Conservation (phyloP, 2,797 vertebrate species). For the Numenius phaeopus region DNA sequence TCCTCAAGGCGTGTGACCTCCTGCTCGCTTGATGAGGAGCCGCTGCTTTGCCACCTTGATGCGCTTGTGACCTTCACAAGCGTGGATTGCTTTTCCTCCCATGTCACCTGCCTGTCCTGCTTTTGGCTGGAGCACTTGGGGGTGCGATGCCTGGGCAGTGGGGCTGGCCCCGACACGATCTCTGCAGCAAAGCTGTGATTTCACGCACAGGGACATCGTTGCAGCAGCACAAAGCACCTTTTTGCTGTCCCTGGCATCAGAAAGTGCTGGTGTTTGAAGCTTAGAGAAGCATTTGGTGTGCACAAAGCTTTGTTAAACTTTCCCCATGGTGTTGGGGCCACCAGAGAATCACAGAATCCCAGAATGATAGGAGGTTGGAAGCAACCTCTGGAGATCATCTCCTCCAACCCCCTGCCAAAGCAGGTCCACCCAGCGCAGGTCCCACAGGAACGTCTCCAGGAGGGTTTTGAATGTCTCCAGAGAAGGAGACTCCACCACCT, state of each 20-base stretch:
- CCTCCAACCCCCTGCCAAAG: no score
- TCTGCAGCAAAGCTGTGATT: background rate
- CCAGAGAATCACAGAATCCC: no score
- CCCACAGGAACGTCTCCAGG: no score
- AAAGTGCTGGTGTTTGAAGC: background rate
- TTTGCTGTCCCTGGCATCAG: background rate
- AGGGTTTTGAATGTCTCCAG: no score
- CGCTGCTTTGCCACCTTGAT: background rate
- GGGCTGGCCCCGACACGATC: background rate
- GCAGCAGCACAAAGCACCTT: background rate
- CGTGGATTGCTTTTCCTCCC: rapidly evolving
- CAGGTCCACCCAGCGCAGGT: no score
- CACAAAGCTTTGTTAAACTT: background rate
- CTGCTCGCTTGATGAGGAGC: background rate
- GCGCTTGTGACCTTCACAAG: background rate
- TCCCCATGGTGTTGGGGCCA: rapidly evolving
- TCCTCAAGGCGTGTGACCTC: background rate
- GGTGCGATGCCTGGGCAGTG: background rate
- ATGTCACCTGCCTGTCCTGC: rapidly evolving
- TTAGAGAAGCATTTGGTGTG: background rate
- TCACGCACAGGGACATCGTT: background rate
- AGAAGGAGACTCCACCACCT: no score
- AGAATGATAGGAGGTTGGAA: no score
- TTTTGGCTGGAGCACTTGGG: background rate
- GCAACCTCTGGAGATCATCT: no score